phyloP scores from a whole-genome alignment of 2,888 invertebrate genomes.

The Orchesellides sinensis region DNA sequence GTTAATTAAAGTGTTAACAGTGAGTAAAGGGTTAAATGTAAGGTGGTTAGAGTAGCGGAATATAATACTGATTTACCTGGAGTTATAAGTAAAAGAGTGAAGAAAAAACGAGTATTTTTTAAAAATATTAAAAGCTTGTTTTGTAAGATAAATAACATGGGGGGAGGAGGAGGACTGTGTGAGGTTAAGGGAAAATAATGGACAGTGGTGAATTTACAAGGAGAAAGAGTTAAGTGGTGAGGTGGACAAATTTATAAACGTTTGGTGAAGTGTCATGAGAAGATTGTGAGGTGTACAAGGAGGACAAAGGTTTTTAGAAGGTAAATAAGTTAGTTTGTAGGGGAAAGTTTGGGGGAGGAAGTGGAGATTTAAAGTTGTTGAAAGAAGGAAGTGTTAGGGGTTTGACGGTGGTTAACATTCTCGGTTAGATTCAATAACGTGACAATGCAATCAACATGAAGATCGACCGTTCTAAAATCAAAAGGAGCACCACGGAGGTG shows the following conservation, averaged over 20 bases:
- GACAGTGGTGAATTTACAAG: too few species aligned
- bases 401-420: neutral
- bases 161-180: slow-evolving; percentile 15
- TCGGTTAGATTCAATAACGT: neutral
- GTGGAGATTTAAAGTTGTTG: neutral
- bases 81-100: too few species aligned
- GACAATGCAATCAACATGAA: slow-evolving; percentile 81
- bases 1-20: too few species aligned
- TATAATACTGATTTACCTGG: too few species aligned
- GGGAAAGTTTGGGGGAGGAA: neutral
- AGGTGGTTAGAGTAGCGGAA: too few species aligned
- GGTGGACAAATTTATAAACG: too few species aligned
- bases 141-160: too few species aligned
- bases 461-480: slow-evolving; percentile 87
- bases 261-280: neutral
- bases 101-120: too few species aligned
- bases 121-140: too few species aligned
- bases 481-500: slow-evolving; percentile 90
- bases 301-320: too few species aligned
- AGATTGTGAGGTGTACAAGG: too few species aligned
- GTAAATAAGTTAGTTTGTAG: neutral
- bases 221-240: neutral
- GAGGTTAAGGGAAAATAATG: slow-evolving; percentile 1
- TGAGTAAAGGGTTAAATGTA: too few species aligned
- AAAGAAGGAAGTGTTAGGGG: neutral